Evolutionary conservation across 2,797 vertebrate species (phyloP).

Genomic region (Gobionotothen gibberifrons): DNA sequence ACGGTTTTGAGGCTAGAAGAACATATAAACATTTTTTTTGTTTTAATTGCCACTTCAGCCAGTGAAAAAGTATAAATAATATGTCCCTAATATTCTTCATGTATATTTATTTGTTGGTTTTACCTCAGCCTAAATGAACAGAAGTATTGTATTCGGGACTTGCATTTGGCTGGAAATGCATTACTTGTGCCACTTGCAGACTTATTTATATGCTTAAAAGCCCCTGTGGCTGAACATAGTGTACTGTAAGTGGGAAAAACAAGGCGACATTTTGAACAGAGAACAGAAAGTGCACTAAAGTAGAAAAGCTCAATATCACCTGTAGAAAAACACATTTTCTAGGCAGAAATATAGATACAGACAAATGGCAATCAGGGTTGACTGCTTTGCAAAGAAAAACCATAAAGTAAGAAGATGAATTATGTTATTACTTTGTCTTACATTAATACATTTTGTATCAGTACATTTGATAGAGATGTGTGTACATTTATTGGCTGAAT

Average conservation of each 20-base stretch:
- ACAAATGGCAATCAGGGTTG: not conserved
- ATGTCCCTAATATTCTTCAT: slow-evolving; percentile 24
- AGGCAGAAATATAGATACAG: slow-evolving; percentile 5
- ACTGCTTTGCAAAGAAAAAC: not conserved
- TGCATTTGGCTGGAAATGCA: slow-evolving; percentile 24
- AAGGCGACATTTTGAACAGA: slow-evolving; percentile 16
- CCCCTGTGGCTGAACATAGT: slow-evolving; percentile 14
- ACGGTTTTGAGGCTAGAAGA: slow-evolving; percentile 34
- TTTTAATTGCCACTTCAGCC: slow-evolving; percentile 21
- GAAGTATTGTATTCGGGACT: slow-evolving; percentile 5
- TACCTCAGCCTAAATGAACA: slow-evolving; percentile 24
- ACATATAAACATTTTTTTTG: too few species aligned
- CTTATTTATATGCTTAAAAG: slow-evolving; percentile 42
- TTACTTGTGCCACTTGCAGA: slow-evolving; percentile 15
- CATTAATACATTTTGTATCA: not conserved
- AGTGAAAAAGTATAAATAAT: slow-evolving; percentile 14
- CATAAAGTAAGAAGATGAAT: not conserved
- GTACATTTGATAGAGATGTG: not conserved
- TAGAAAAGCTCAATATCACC: not conserved
- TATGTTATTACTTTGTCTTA: not conserved
- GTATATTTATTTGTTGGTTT: slow-evolving; percentile 32
- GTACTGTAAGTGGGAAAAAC: slow-evolving; percentile 8
- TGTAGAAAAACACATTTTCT: not conserved
- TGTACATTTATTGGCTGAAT: not conserved
- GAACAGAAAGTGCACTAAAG: slow-evolving; percentile 16